Evolutionary conservation across 2,797 vertebrate genomes (phyloP), one percentile per base, ranked within the genome.

Genomic region (Gadopsis bispinosus): DNA sequence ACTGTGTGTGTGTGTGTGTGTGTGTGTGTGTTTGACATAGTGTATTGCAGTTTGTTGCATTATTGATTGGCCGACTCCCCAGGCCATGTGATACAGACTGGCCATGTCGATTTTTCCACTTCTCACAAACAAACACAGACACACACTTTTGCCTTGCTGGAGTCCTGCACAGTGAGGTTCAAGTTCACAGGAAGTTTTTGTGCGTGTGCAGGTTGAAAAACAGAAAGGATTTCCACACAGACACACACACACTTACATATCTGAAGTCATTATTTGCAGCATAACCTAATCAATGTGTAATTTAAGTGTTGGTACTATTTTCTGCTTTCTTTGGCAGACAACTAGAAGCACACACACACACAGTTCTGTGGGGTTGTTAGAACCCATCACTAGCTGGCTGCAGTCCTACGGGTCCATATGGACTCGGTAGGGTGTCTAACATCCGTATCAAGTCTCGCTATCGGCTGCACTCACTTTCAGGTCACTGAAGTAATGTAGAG

Each of bases 11-110:
- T 63, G 55, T 51, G 56, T 53, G 45, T 61, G 61, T 41, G 58
- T 55, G 60, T 56, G 50, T 53, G 56, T 31, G 55, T 76, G 35
- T 54, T 29, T 37, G 48, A 69, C 8, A 56, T 37, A 65, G 51
- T 68, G 60, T 79, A 81, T 84, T 82, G 82, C 87, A 89, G 63
- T 88, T 75, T 8, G 26, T 71, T 91, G 91, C 81, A 90, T 91
- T 92, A 94, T 93, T 93, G 93, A 93, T 92, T 79, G 77, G 63
- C 50, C 2, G n/a, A 74, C 65, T 91, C 87, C 78, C 79, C 16
- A 8, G 48, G 75, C 86, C 55, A 82, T 82, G 73, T 65, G 80
- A 87, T 86, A 87, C 83, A 84, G 72, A 84, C 87, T 83, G 85
- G 73, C 77, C 83, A 84, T 83, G 86, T 83, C 88, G 87, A 90